phyloP scores from a whole-genome alignment of 2,888 invertebrate genomes.

The Eilema griseolum region DNA sequence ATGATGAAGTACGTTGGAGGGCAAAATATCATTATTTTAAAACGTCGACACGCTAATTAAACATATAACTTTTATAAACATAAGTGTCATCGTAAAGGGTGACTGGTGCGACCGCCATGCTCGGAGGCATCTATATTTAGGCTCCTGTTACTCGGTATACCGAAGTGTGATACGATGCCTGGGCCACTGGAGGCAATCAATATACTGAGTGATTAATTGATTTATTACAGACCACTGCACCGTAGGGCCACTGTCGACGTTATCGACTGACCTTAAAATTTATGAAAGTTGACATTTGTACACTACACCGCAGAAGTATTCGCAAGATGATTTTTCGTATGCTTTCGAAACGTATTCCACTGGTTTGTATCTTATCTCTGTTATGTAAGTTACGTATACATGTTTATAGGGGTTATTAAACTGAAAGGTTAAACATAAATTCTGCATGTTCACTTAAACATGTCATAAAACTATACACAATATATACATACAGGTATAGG shows the following conservation, averaged over 20 bases:
- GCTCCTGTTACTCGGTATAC: constrained; percentile 63
- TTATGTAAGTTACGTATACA: constrained; percentile 56
- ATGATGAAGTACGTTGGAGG: constrained; percentile 14
- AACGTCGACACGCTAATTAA: constrained; percentile 46
- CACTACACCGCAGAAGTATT: constrained; percentile 42
- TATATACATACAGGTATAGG: background rate
- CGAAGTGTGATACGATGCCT: constrained; percentile 72
- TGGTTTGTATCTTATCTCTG: constrained; percentile 48
- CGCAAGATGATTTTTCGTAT: constrained; percentile 44
- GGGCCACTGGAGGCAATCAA: constrained; percentile 71
- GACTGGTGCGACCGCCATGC: constrained; percentile 59
- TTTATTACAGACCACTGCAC: constrained; percentile 68
- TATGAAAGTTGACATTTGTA: constrained; percentile 63
- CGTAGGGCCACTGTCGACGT: constrained; percentile 66
- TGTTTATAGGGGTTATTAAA: constrained; percentile 49
- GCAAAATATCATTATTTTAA: constrained; percentile 33
- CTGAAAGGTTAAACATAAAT: constrained; percentile 35
- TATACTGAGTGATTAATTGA: constrained; percentile 68
- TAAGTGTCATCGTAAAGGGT: constrained; percentile 60
- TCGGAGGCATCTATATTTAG: constrained; percentile 74
- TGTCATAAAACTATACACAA: background rate
- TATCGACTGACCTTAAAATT: constrained; percentile 60
- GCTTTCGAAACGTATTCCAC: constrained; percentile 55
- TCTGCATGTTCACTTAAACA: constrained; percentile 32
- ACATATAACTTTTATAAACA: constrained; percentile 30